Evolutionary conservation across 2,888 invertebrate species (phyloP), one percentile per base, ranked within the genome.

Genomic region (Diploptera punctata): DNA sequence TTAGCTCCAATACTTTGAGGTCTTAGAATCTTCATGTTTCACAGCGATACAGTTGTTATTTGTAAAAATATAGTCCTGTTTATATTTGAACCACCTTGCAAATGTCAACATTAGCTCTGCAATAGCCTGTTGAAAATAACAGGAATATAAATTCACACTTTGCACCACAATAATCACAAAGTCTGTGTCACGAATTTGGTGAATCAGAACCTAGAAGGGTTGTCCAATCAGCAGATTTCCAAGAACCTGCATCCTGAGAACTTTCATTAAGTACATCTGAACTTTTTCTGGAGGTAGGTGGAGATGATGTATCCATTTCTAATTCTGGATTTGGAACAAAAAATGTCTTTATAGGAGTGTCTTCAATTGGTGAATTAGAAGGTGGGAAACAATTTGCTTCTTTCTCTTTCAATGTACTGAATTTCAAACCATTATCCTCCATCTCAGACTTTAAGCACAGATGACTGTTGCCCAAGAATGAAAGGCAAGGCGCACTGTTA

Each of bases 161-260:
- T 29, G 24, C 26, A 54, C 26, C 54, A 26, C 9, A 54, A 54
- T 3, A 13, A 47, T 18, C 13, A 26, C 44, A 47, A 16, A n/a
- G 24, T 65, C 9, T 29, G 31, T 65, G 65, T 65, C 65, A 65
- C 26, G 65, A 65, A 9, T 44, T 44, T 4, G 7, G 10, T 9
- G 47, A 10, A 24, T 65, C 47, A 60, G 68, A 31, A 47, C 67
- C 61, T 33, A 72, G 68, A 16, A 72, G 21, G n/a, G 72, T 72
- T 31, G 60, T 72, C 72, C 72, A 72, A 54, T 72, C 72, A 44
- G 72, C 72, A 26, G 72, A 68, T 57, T 72, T 49, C 72, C 72
- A 72, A 29, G 72, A 68, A 47, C 29, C 13, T 13, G 65, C 44
- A 24, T 65, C 65, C 19, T 43, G 26, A 9, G 26, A 65, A 47